phyloP scores from a whole-genome alignment of 2,797 vertebrate genomes.

The Podarcis siculus region DNA sequence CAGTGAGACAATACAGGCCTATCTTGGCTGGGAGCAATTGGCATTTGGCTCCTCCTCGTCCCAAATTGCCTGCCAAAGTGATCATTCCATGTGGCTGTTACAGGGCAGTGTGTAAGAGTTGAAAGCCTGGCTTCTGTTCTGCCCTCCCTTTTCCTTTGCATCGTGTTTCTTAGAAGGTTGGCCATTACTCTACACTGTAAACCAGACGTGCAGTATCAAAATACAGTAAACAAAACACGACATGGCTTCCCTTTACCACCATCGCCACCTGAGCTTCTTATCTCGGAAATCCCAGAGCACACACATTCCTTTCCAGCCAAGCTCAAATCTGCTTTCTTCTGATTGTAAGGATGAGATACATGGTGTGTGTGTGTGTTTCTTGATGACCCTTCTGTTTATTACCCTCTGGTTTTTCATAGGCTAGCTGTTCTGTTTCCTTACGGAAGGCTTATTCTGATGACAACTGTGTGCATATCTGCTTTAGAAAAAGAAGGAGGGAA shows the following conservation, averaged over 20 bases:
- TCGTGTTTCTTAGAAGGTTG: not conserved
- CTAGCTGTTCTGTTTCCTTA: constrained; percentile 48
- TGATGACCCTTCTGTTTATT: constrained; percentile 32
- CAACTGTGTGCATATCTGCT: constrained; percentile 27
- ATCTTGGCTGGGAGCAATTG: no score
- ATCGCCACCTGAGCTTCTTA: not conserved
- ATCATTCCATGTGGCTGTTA: no score
- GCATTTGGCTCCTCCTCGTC: no score
- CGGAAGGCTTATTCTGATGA: constrained; percentile 40
- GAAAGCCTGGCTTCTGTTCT: no score
- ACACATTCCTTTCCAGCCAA: not conserved
- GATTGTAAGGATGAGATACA: not conserved
- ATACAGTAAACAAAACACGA: no score
- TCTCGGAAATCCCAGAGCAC: not conserved
- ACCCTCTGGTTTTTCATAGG: constrained; percentile 26
- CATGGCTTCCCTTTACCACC: no score
- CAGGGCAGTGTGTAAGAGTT: no score
- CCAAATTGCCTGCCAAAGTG: no score
- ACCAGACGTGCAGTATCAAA: not conserved
- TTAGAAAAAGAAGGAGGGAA: constrained; percentile 14
- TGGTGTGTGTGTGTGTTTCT: not conserved
- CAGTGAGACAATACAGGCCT: not conserved
- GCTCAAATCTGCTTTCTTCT: not conserved
- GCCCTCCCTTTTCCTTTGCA: not conserved
- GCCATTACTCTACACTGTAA: not conserved